Percentiles rank a stretch among this genome's conserved stretches.
These are phyloP conservation scores for Lophotis ruficrista DNA, from an alignment of 2,113 vertebrate species.

Conservation along the genomic window DNA sequence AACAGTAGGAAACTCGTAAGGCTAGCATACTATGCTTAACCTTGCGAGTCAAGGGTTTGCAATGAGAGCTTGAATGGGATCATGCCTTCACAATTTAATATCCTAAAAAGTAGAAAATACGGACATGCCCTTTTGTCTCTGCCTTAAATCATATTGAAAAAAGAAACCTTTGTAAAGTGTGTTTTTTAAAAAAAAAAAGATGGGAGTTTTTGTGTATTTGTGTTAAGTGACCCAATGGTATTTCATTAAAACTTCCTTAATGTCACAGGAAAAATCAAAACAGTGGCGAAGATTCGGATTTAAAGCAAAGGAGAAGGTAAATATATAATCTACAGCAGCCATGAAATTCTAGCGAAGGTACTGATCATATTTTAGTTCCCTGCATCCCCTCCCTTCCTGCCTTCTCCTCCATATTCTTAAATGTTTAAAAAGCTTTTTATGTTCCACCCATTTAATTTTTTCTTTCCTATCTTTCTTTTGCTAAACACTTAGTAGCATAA, in stretches of 20 bases:
- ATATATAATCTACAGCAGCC: background rate
- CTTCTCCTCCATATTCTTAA: background rate
- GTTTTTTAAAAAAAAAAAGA: background rate
- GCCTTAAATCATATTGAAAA: background rate
- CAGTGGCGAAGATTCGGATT: constrained; percentile 80
- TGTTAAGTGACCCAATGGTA: background rate
- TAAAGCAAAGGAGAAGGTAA: constrained; percentile 86
- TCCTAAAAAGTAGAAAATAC: background rate
- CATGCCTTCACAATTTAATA: background rate
- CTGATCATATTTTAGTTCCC: background rate
- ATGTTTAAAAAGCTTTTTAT: background rate
- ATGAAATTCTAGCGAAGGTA: background rate
- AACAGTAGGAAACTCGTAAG: background rate
- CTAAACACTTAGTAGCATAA: background rate
- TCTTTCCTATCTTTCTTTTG: background rate
- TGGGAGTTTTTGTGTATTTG: background rate
- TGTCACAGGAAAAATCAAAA: constrained; percentile 79
- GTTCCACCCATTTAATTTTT: background rate
- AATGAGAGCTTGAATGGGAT: background rate
- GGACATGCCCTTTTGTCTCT: background rate
- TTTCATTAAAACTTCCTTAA: constrained; percentile 35
- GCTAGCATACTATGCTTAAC: background rate
- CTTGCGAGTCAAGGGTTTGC: background rate
- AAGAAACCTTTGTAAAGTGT: background rate
- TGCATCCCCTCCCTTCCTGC: background rate